These are phyloP conservation scores for Coluber constrictor DNA, from an alignment of 2,797 vertebrate species.

Conservation along the genomic window DNA sequence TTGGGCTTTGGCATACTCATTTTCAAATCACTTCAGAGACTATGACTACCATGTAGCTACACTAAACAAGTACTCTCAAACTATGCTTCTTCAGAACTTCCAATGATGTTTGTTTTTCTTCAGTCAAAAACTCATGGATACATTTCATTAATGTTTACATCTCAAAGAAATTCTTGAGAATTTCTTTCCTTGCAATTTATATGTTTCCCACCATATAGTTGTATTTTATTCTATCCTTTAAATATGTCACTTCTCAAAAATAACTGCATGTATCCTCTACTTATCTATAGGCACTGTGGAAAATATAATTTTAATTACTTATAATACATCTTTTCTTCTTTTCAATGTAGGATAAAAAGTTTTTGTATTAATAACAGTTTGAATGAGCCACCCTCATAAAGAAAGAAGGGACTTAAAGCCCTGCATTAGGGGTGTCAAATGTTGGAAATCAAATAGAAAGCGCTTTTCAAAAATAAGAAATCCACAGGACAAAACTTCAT, in stretches of 20 bases:
- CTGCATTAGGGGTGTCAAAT: slow-evolving; percentile 64
- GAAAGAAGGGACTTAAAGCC: slow-evolving; percentile 63
- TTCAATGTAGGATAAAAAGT: slow-evolving; percentile 42
- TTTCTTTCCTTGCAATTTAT: not conserved
- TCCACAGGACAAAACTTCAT: slow-evolving; percentile 59
- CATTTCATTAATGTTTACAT: not conserved
- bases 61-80: not conserved
- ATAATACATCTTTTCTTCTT: slow-evolving; percentile 55
- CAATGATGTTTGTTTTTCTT: not conserved
- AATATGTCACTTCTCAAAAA: not conserved
- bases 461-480: slow-evolving; percentile 58
- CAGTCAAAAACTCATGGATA: not conserved
- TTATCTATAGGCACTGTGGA: not conserved
- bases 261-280: not conserved
- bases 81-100: not conserved
- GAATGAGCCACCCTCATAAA: slow-evolving; percentile 59
- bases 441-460: slow-evolving; percentile 64
- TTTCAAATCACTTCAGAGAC: not conserved
- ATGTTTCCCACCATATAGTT: not conserved
- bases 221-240: not conserved
- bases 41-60: not conserved
- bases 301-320: slow-evolving; percentile 44
- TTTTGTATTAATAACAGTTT: slow-evolving; percentile 62
- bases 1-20: not conserved
- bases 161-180: not conserved